Evolutionary conservation across 2,888 invertebrate species (phyloP), one percentile per base, ranked within the genome.

Genomic region (Lycaena phlaeas): DNA sequence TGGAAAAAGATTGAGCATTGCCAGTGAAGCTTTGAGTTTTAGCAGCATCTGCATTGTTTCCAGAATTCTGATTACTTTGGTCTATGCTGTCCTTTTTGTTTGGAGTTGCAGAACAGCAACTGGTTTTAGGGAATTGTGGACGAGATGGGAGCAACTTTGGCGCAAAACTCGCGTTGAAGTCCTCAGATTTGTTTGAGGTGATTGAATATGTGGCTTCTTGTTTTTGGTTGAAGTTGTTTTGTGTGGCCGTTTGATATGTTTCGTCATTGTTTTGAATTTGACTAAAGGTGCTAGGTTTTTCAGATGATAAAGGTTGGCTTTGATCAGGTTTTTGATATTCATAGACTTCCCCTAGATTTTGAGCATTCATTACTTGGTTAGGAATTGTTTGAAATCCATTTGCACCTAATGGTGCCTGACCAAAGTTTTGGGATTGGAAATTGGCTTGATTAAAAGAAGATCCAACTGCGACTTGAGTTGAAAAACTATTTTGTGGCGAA

Each of bases 1-100:
- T 73, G 17, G 55, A 53, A 14, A 65, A 54, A 27, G 31, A 52
- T 36, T 57, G 53, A 22, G 49, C 17, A 53, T 40, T 36, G 25
- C 41, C 42, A 27, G 40, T 17, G 38, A 27, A 26, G 39, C 17
- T 29, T 38, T 45, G 5, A 36, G 29, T 36, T 27, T 22, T 25
- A 6, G 12, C 17, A 25, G 10, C 31, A 11, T 27, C 17, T 15
- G 10, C 31, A 11, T 27, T n/a, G 10, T 22, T 14, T 10, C 34
- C 41, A 12, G 14, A 18, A 11, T 14, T 17, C 14, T 15, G 11
- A 10, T 14, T 41, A 22, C 29, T 10, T 17, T 18, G 17, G 5
- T 18, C 6, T 4, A n/a, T 27, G 3, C n/a, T 1, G n/a, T n/a
- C n/a, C n/a, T 10, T 6, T 27, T 4, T 15, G n/a, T 14, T 14